These are phyloP conservation scores for Sus cebifrons DNA, from an alignment of 2,797 vertebrate genomes.

Conservation along the genomic window DNA sequence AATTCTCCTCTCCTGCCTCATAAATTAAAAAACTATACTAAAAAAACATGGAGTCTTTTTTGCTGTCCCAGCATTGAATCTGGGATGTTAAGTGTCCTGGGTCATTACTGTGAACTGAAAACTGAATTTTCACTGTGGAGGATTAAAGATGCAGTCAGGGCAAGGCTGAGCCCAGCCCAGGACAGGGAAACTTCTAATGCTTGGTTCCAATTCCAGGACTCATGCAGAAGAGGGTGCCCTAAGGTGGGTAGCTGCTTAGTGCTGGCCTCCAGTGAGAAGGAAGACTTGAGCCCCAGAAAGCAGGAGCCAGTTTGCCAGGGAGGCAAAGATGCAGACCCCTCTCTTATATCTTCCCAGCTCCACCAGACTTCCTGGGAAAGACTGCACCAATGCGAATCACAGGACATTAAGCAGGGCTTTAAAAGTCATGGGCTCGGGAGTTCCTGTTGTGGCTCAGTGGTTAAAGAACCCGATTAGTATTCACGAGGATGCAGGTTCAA, in stretches of 20 bases:
- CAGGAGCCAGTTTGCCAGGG: background rate
- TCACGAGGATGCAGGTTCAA: too few relatives aligned
- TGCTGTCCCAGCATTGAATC: background rate
- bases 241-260: too few relatives aligned
- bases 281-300: background rate
- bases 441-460: too few relatives aligned
- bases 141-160: background rate
- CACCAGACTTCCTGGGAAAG: background rate
- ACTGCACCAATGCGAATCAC: background rate
- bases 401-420: background rate
- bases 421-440: background rate
- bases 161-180: background rate
- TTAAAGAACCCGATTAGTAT: too few relatives aligned
- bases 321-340: background rate
- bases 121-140: background rate
- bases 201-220: background rate
- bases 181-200: fast-evolving
- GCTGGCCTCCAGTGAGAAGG: background rate
- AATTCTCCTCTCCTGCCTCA: background rate
- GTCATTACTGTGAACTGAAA: background rate
- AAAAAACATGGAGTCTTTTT: constrained; percentile 14
- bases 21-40: background rate
- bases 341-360: background rate
- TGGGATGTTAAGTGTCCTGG: background rate
- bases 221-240: background rate